Evolutionary conservation across 2,113 vertebrate genomes (phyloP).

Genomic region (Rhodinocichla rosea): DNA sequence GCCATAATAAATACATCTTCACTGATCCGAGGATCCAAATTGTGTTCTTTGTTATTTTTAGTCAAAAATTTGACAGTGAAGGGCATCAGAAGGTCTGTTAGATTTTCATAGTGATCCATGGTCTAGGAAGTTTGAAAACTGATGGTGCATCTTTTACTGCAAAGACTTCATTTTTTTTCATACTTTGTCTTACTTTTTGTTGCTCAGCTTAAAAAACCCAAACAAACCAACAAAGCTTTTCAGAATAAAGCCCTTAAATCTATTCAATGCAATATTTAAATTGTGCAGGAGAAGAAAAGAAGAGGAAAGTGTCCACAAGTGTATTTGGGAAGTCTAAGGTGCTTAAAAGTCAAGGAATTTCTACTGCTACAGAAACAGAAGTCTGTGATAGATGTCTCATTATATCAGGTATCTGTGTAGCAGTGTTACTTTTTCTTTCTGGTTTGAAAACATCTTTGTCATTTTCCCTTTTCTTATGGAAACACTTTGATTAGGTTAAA

Average conservation of each 20-base stretch:
- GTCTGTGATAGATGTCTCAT: neutral
- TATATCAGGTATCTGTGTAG: neutral
- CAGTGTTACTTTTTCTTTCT: neutral
- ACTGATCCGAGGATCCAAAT: neutral
- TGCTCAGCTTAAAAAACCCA: neutral
- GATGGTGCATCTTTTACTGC: neutral
- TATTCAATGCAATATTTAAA: neutral
- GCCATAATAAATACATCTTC: neutral
- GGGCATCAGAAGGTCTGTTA: neutral
- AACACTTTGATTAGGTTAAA: conserved; percentile 2
- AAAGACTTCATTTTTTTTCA: neutral
- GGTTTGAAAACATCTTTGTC: neutral
- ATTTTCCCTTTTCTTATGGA: conserved; percentile 16
- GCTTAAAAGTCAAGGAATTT: conserved; percentile 28
- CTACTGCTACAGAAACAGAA: neutral
- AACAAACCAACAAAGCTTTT: neutral
- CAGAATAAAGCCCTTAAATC: neutral
- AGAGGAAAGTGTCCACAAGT: neutral
- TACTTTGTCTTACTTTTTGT: neutral
- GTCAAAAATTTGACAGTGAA: neutral
- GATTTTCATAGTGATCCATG: neutral
- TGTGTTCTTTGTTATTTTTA: neutral
- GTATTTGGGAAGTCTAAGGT: neutral
- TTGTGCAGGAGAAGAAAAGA: neutral
- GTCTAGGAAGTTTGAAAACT: neutral